A percentile compares a stretch with the other conserved stretches of the same genome.
Conservation (phyloP, 2,888 invertebrate species). For the Meganola albula region DNA sequence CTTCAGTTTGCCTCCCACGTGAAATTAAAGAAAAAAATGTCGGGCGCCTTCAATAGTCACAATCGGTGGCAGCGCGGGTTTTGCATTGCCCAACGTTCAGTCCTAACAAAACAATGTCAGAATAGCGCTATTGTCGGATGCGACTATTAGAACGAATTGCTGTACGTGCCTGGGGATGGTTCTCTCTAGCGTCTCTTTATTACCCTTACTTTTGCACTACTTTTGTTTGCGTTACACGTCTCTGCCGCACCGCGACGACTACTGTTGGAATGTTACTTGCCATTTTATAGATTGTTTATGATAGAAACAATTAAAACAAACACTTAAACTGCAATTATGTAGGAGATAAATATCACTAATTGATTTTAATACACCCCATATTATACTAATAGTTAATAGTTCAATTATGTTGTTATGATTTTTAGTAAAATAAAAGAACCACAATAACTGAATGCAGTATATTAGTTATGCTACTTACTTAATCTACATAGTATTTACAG, state of each 20-base stretch:
- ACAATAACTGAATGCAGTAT: too few species aligned
- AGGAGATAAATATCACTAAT: slow-evolving; percentile 37
- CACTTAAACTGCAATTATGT: slow-evolving; percentile 34
- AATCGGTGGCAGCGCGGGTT: slow-evolving; percentile 41
- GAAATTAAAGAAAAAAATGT: slow-evolving; percentile 41
- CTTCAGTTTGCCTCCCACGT: slow-evolving; percentile 67
- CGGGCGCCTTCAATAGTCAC: slow-evolving; percentile 41
- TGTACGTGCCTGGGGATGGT: slow-evolving; percentile 58
- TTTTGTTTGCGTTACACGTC: slow-evolving; percentile 61
- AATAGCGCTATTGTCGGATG: slow-evolving; percentile 56
- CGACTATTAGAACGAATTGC: slow-evolving; percentile 69
- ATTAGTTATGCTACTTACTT: too few species aligned
- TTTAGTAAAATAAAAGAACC: too few species aligned
- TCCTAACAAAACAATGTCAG: slow-evolving; percentile 67
- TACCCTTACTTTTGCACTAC: slow-evolving; percentile 56
- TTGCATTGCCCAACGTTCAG: slow-evolving; percentile 55
- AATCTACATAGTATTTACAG: too few species aligned
- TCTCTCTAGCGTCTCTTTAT: slow-evolving; percentile 52
- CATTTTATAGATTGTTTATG: slow-evolving; percentile 33
- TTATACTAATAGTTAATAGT: too few species aligned
- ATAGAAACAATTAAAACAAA: slow-evolving; percentile 29
- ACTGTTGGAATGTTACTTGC: slow-evolving; percentile 43
- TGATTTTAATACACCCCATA: slow-evolving; percentile 36
- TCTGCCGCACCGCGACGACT: slow-evolving; percentile 38
- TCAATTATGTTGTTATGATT: slow-evolving; percentile 42